A percentile compares a stretch with the other conserved stretches of the same genome.
phyloP scores from a whole-genome alignment of 2,888 invertebrate species.

The Cepaea hortensis region DNA sequence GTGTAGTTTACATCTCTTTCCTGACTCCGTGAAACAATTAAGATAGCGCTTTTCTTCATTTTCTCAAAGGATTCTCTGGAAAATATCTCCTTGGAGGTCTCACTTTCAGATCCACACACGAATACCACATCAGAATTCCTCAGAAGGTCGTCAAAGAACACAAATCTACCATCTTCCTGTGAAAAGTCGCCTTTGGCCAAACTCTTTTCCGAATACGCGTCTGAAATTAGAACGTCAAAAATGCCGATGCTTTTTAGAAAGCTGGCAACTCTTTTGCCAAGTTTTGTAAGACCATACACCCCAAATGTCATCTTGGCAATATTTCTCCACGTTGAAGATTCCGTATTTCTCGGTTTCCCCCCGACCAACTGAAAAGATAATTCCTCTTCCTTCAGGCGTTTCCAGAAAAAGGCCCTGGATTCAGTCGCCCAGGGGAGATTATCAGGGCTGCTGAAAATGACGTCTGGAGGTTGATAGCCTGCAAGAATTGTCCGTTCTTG shows the following conservation, averaged over 20 bases:
- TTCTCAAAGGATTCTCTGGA: conserved; percentile 85
- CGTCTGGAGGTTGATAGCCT: conserved; percentile 25
- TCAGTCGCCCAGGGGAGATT: not conserved
- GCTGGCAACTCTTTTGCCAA: conserved; percentile 83
- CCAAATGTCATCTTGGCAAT: conserved; percentile 82
- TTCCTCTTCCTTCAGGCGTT: conserved; percentile 15
- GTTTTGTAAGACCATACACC: conserved; percentile 72
- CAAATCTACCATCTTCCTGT: conserved; percentile 76
- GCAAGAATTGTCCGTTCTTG: conserved; percentile 1
- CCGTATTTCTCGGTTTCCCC: conserved; percentile 53
- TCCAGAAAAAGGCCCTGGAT: not conserved
- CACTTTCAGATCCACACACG: conserved; percentile 83
- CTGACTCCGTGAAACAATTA: conserved; percentile 84
- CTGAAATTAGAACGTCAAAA: conserved; percentile 45
- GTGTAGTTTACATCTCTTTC: conserved; percentile 81
- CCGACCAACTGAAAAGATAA: conserved; percentile 49
- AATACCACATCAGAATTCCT: conserved; percentile 89
- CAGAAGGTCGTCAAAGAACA: conserved; percentile 84
- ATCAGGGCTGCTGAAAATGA: not conserved
- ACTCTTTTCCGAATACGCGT: conserved; percentile 52
- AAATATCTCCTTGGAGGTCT: conserved; percentile 87
- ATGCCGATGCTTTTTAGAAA: conserved; percentile 86
- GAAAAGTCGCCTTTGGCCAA: conserved; percentile 80
- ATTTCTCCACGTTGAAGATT: conserved; percentile 53
- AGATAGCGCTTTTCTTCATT: conserved; percentile 90